Base-by-base conservation (phyloP, 2,888 invertebrate genomes). In the Andricus quercusramuli region DNA sequence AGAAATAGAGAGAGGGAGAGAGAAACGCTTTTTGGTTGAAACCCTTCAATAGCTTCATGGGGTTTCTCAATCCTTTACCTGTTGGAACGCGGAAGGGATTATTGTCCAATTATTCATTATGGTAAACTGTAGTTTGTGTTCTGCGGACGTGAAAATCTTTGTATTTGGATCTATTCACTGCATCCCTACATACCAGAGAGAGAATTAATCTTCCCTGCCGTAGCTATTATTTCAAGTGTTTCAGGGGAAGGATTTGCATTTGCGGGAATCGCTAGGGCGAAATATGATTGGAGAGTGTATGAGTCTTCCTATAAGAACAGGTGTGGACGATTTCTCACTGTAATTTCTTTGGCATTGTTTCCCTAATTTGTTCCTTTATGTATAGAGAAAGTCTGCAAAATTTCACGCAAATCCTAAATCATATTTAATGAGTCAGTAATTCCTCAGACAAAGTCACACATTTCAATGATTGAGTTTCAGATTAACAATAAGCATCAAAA, bases 51-150 rank as follows among this genome's bases (percentile, higher is more conserved):
- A 80, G 78, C 79, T 83, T 77, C 80, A 74, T 79, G 78, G 74
- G 81, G 79, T 77, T 81, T 41, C 80, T 37, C 78, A 85, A 85
- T 83, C 84, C 85, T 83, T 85, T 85, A 83, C 85, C 83, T 85
- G 82, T 66, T 78, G 44, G 68, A 80, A 82, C 41, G 80, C 80
- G 80, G 79, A 83, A 82, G 78, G 80, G 83, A 78, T 78, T 37
- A 32, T 68, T 68, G 47, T 74, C 32, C n/a, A 20, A 74, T 74
- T 74, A 74, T 74, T 74, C 74, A 74, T 56, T 74, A 74, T 74
- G 56, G 56, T 74, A 74, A 74, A 56, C 74, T 74, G 32, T 62
- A 62, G 62, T 62, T 29, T 64, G 74, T 56, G 56, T 74, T 74
- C n/a, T 74, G 56, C n/a, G 56, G 37, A 51, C 32, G 56, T 74